phyloP scores from a whole-genome alignment of 1,140 invertebrate genomes.

The Artemia franciscana region DNA sequence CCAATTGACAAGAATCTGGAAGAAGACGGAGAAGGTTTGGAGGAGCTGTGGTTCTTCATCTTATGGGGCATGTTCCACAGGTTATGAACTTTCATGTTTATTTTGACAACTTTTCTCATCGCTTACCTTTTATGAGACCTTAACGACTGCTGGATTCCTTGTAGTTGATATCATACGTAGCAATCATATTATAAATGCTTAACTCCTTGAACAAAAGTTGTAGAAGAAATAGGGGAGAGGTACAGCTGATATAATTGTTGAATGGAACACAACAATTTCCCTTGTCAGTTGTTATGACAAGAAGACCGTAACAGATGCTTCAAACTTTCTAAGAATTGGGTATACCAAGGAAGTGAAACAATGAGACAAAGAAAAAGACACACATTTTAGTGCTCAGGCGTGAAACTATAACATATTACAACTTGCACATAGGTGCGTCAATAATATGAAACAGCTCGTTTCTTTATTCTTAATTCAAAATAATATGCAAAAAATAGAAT shows the following conservation, averaged over 20 bases:
- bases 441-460: conserved; percentile 16
- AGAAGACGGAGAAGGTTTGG: conserved; percentile 11
- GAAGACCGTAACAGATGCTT: conserved; percentile 19
- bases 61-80: conserved; percentile 11
- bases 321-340: conserved; percentile 22
- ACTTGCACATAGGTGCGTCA: conserved; percentile 20
- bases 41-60: conserved; percentile 12
- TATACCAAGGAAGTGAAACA: conserved; percentile 17
- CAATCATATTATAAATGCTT: conserved; percentile 18
- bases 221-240: conserved; percentile 18
- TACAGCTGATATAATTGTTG: conserved; percentile 19
- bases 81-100: conserved; percentile 9
- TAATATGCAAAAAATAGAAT: conserved; percentile 18
- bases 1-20: conserved; percentile 11
- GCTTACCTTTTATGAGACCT: conserved; percentile 18
- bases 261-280: conserved; percentile 13
- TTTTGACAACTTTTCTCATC: conserved; percentile 17
- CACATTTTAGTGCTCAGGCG: conserved; percentile 17
- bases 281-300: conserved; percentile 22
- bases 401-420: conserved; percentile 17
- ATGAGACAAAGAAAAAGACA: conserved; percentile 16
- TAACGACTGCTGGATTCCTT: conserved; percentile 19
- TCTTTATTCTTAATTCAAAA: conserved; percentile 2
- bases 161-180: conserved; percentile 18
- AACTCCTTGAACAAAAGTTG: conserved; percentile 18